Evolutionary conservation across 35 echinoderm and acorn worm genomes (phyloP), one percentile per base, ranked within the genome.

Genomic region (Heliocidaris erythrogramma): DNA sequence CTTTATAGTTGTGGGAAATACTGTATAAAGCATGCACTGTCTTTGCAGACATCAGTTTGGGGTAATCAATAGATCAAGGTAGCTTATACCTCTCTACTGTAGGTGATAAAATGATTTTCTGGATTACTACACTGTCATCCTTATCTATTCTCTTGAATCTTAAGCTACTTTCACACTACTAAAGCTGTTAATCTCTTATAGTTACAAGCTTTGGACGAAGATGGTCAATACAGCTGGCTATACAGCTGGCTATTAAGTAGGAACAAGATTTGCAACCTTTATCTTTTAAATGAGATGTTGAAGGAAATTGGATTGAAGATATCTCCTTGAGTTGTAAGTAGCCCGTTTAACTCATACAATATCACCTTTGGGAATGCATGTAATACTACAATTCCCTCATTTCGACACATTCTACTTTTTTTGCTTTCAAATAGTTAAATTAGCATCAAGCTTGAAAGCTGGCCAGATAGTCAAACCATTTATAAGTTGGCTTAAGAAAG

Each of bases 341-440:
- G 65, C 27, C 65, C 0, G n/a, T 78, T 78, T 78, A 78, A n/a
- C 65, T n/a, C 21, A 17, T 78, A 78, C 65, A 78, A 78, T 78
- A 78, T 78, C 65, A 78, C 65, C 65, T 78, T 78, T 78, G 65
- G 65, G 65, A 78, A 78, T 78, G n/a, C 18, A 78, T 78, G 21
- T 78, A 78, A 78, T 18, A 78, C 65, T 21, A 21, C 27, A n/a
- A 78, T 78, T 78, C 21, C 27, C 8, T 24, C 65, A 27, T 69
- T 69, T 69, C 6, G 24, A 69, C 49, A 5, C 5, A 69, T 69
- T 69, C 24, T 69, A 24, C 17, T 69, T 69, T 69, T 69, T 14
- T 21, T 24, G 60, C 60, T 24, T 69, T 21, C 60, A 24, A 69
- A 69, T 69, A 69, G 60, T 27, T 69, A 17, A 69, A 69, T 69